A percentile compares a stretch with the other conserved stretches of the same genome.
These are phyloP conservation scores for Augochlora pura DNA, from an alignment of 1,140 invertebrate genomes.

Conservation along the genomic window DNA sequence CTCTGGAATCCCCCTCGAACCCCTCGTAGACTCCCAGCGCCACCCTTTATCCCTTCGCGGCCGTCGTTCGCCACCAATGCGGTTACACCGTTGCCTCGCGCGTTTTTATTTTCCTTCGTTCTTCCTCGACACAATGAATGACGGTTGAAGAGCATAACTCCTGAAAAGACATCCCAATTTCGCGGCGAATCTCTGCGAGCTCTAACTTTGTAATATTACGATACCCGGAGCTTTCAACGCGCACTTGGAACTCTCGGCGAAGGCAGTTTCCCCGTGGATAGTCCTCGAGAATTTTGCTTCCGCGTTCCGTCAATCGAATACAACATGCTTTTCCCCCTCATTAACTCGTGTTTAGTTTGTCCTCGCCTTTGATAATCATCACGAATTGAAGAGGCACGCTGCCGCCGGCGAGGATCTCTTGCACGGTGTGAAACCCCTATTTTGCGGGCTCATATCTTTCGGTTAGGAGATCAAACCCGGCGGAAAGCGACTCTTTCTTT, in stretches of 20 bases:
- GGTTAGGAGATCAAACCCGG: too few relatives aligned
- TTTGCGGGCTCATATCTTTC: too few relatives aligned
- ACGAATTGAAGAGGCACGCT: neutral
- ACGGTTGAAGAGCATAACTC: slow-evolving; percentile 38
- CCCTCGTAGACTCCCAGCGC: too few relatives aligned
- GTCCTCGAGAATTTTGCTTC: neutral
- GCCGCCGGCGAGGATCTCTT: too few relatives aligned
- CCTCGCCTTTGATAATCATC: neutral
- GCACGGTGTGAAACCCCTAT: too few relatives aligned
- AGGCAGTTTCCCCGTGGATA: neutral
- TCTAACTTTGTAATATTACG: slow-evolving; percentile 21
- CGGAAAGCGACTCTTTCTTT: too few relatives aligned
- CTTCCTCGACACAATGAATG: slow-evolving; percentile 39
- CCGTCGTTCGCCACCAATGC: neutral
- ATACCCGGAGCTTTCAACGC: neutral
- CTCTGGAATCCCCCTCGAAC: too few relatives aligned
- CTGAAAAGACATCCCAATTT: slow-evolving; percentile 44
- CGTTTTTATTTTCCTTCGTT: neutral
- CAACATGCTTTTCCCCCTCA: neutral
- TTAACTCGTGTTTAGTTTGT: neutral
- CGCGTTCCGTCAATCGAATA: neutral
- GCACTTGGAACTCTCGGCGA: neutral
- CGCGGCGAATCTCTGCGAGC: neutral
- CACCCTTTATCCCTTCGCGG: neutral
- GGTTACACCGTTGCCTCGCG: slow-evolving; percentile 21